Percentiles rank a stretch among this genome's conserved stretches.
phyloP scores from a whole-genome alignment of 2,888 invertebrate species.

The Eupeodes latifasciatus region DNA sequence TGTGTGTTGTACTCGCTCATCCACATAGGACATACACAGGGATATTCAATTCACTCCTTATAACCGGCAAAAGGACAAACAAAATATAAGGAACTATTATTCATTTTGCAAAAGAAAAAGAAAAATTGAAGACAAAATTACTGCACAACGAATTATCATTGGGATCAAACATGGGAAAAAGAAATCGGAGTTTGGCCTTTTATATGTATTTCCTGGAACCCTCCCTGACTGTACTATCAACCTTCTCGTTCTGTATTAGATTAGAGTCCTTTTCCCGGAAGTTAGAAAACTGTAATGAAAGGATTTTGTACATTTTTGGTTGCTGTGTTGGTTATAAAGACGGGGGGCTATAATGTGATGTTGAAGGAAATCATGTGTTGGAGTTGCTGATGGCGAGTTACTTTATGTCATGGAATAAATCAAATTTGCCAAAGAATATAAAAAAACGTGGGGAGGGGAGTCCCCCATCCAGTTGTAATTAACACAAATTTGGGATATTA shows the following conservation, averaged over 20 bases:
- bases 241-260: neutral
- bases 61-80: slow-evolving; percentile 33
- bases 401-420: slow-evolving; percentile 44
- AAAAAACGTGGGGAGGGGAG: neutral
- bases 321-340: neutral
- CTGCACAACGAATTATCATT: slow-evolving; percentile 71
- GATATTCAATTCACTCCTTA: no score
- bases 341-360: neutral
- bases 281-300: slow-evolving; percentile 25
- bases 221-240: no score
- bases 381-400: neutral
- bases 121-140: slow-evolving; percentile 44
- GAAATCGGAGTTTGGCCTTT: slow-evolving; percentile 18
- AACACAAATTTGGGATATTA: slow-evolving; percentile 51
- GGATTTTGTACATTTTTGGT: neutral
- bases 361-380: slow-evolving; percentile 31
- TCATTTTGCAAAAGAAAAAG: slow-evolving; percentile 50
- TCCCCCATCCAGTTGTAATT: slow-evolving; percentile 45
- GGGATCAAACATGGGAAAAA: slow-evolving; percentile 32
- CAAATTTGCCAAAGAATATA: slow-evolving; percentile 26
- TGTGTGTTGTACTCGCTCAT: slow-evolving; percentile 32
- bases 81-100: slow-evolving; percentile 46
- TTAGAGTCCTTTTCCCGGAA: slow-evolving; percentile 12
- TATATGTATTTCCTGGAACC: slow-evolving; percentile 3
- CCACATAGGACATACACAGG: slow-evolving; percentile 53